Base-by-base conservation (phyloP, 2,113 vertebrate genomes). In the Laterallus jamaicensis region DNA sequence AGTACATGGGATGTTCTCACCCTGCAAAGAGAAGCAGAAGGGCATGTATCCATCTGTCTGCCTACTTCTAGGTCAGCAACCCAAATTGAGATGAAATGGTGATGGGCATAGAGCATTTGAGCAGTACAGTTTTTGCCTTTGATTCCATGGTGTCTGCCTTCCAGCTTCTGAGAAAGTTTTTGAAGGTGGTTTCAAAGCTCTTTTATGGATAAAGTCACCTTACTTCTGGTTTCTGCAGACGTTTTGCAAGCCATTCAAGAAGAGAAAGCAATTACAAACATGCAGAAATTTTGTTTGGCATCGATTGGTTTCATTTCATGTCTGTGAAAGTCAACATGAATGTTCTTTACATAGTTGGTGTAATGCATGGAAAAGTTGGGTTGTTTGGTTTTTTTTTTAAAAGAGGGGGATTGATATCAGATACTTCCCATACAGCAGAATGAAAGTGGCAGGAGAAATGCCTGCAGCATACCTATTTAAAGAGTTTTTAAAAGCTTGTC, bases 401-500 rank as follows among this genome's bases (percentile, higher is more conserved):
- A 54, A 26, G 24, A 35, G 4, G 2, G 12, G 11, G 3, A 81
- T 71, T 54, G 44, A 24, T 76, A 70, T 37, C 35, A 71, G 85
- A 64, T 6, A 18, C 35, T 79, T 91, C 85, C 39, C 42, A 89
- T 47, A 67, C 4, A 81, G 50, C 17, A 83, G 68, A 93, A 91
- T 20, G 3, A 79, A 90, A 82, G 11, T 44, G 70, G 80, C 29
- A 77, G 15, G 31, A 92, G 58, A 83, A 88, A 59, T 95, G 37
- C 59, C 59, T 81, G 62, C 59, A 81, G 71, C 62, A 76, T 90
- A 77, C 40, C 71, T 71, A 83, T 90, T 90, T 78, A 71, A 96
- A 86, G 68, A 73, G 44, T 69, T 87, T 82, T 62, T 1, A 55
- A 77, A 93, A 91, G n/a, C 67, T 67, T 87, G 26, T 80, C 94